phyloP scores from a whole-genome alignment of 2,797 vertebrate genomes.

The Diglossa cyanea region DNA sequence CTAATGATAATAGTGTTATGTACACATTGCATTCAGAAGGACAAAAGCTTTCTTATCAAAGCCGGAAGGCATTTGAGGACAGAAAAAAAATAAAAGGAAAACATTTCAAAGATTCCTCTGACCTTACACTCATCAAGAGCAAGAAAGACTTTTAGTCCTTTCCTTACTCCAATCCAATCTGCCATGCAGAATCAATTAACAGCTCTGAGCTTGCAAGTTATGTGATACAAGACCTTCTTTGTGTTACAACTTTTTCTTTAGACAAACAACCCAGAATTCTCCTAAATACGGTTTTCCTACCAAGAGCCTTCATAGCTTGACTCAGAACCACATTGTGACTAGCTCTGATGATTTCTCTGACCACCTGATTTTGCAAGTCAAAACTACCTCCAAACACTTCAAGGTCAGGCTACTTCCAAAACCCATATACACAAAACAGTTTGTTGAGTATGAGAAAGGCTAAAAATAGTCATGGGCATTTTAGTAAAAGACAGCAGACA shows the following conservation, averaged over 20 bases:
- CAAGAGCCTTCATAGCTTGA: neutral
- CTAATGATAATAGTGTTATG: neutral
- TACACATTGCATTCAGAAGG: neutral
- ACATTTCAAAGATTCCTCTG: neutral
- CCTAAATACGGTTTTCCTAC: neutral
- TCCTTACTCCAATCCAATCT: neutral
- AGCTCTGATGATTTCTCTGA: neutral
- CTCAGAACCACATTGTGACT: neutral
- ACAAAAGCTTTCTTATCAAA: neutral
- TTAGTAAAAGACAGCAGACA: neutral
- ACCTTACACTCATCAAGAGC: neutral
- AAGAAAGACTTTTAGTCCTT: neutral
- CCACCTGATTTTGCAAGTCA: neutral
- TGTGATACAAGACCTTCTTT: neutral
- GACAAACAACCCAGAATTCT: neutral
- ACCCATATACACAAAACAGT: neutral
- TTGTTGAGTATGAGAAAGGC: neutral
- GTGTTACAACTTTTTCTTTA: neutral
- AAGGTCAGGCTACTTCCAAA: neutral
- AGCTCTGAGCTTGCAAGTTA: neutral
- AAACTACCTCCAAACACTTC: neutral
- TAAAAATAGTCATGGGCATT: neutral
- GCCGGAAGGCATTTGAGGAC: neutral
- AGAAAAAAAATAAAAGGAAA: neutral
- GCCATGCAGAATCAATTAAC: neutral